Evolutionary conservation across 2,797 vertebrate species (phyloP), one percentile per base, ranked within the genome.

Genomic region (Gadopsis marmoratus): DNA sequence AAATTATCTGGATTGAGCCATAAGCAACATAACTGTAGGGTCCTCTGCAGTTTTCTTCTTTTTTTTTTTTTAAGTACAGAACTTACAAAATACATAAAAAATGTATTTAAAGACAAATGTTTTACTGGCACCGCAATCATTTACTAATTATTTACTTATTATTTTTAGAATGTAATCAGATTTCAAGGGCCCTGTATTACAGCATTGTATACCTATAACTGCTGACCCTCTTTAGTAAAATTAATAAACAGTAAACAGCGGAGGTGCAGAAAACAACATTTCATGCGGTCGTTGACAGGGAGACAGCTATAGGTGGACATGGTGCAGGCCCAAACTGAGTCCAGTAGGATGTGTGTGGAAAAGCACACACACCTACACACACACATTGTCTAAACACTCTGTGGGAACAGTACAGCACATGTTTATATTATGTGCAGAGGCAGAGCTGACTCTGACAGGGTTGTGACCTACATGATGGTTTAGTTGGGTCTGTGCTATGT

Each of bases 401-500:
- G 71, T 69, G 74, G 47, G 79, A 82, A 71, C 3, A 67, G 74
- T 45, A 16, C 47, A 64, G 76, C 70, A 64, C 31, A 23, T 92
- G 89, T 93, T 91, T 93, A 93, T 47, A 62, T 73, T 84, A 61
- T 4, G 31, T 50, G 77, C 48, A 69, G 73, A 71, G 74, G 71
- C 75, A 73, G 79, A 61, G 53, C 75, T 37, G 69, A 41, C 51
- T 82, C 55, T 74, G 88, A 89, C 84, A 79, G 72, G 86, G 85
- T 74, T 41, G 4, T 4, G 80, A 88, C 88, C 76, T 63, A 45
- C 41, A 72, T 61, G 31, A 82, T 74, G 58, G 53, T 37, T 19
- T 23, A 37, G 56, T 11, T 2, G n/a, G 71, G 73, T 47, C 81
- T 72, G 56, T 60, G 26, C 72, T 50, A 50, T 54, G 54, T 54